Base-by-base conservation (phyloP, 2,888 invertebrate genomes). In the Melikaiella ostensackeni region DNA sequence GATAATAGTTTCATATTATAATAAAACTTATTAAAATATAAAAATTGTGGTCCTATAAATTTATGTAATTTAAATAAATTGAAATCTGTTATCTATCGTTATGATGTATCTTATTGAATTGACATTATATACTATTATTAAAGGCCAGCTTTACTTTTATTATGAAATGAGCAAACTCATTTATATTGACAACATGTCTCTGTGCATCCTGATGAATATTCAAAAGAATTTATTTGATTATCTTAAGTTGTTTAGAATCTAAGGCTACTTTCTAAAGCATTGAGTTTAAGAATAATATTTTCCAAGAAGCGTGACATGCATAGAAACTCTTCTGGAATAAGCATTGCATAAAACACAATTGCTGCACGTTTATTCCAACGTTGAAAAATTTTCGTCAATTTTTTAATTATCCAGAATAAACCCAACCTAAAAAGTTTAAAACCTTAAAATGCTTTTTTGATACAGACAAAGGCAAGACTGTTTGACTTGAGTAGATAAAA, bases 221-320 rank as follows among this genome's bases (percentile, higher is more conserved):
- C 30, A 50, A n/a, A 16, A 70, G 30, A 50, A 4, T 46, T 70
- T 70, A 33, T 70, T 70, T 13, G 50, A 33, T 70, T 50, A 50
- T 70, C 50, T 50, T 3, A 6, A 50, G 30, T 70, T 50, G 21
- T 46, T 33, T 33, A 70, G 30, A 33, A 70, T 70, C 50, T 27
- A n/a, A 70, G 42, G 30, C 30, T 70, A 70, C 70, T 70, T 70
- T 70, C 70, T 70, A 33, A 70, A 70, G 70, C 70, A 50, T 50
- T 70, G 50, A 70, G 13, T 50, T n/a, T 70, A 70, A 70, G 13
- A 50, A 70, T 70, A 70, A 70, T 70, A 70, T 70, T 46, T 70
- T 70, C 33, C n/a, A 21, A 50, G 50, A 70, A 50, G 19, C 70
- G 50, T 70, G 70, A 70, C 70, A 50, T 70, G 70, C 70, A 70